Evolutionary conservation across 2,113 vertebrate species (phyloP).

Genomic region (Alaudala cheleensis): DNA sequence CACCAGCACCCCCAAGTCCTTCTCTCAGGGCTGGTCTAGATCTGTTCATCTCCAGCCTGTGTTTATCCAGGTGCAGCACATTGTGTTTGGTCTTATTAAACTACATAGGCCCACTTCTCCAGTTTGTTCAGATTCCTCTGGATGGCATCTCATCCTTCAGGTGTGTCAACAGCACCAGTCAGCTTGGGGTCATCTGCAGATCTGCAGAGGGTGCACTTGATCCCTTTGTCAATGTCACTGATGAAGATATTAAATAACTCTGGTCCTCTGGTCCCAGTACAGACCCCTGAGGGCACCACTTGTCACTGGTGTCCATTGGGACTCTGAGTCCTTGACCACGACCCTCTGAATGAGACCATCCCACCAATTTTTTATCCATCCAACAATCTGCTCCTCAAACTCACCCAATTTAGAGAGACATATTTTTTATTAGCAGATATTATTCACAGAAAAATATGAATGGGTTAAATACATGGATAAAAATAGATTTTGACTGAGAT

Average conservation of each 20-base stretch:
- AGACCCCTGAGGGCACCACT: not conserved
- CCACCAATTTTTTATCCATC: not conserved
- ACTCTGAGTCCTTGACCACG: not conserved
- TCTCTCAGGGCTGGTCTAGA: fast-evolving
- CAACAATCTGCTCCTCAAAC: not conserved
- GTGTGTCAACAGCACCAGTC: not conserved
- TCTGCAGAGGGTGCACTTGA: fast-evolving
- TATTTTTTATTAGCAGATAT: not conserved
- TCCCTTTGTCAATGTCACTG: not conserved
- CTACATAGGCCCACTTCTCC: not conserved
- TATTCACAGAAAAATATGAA: not conserved
- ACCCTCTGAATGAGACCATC: not conserved
- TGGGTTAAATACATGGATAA: not conserved
- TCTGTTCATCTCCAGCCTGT: not conserved
- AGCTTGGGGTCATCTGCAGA: not conserved
- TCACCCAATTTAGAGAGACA: not conserved
- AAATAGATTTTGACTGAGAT: not conserved
- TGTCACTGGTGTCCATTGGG: not conserved
- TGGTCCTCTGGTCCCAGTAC: not conserved
- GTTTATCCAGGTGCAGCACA: not conserved
- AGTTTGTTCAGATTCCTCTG: not conserved
- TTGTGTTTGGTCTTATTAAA: not conserved
- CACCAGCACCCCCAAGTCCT: too few species aligned
- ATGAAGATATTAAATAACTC: not conserved
- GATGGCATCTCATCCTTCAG: not conserved